Evolutionary conservation across 2,113 vertebrate species (phyloP).

Genomic region (Vicugna pacos): DNA sequence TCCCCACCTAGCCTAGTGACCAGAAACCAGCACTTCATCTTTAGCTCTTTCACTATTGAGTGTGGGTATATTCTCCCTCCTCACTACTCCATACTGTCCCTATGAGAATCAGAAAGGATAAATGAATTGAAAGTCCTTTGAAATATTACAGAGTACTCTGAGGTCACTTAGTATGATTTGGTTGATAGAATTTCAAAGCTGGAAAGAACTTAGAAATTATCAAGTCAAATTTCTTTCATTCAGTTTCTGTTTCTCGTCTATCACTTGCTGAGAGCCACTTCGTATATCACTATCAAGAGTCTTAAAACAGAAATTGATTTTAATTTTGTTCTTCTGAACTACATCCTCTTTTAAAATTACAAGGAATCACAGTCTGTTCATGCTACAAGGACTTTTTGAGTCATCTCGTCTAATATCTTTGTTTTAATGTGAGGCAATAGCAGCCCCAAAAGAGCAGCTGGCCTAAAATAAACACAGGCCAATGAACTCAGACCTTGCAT

Average conservation of each 20-base stretch:
- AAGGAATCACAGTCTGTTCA: background rate
- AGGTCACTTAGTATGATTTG: background rate
- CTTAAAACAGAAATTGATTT: background rate
- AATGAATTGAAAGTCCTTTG: conserved; percentile 29
- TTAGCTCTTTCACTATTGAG: background rate
- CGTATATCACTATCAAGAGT: background rate
- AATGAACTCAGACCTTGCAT: conserved; percentile 57
- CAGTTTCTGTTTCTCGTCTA: background rate
- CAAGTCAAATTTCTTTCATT: background rate
- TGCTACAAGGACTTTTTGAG: background rate
- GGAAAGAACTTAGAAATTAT: conserved; percentile 34
- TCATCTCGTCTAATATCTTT: background rate
- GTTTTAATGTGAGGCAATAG: conserved; percentile 36
- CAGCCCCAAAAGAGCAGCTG: background rate
- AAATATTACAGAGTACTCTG: conserved; percentile 11
- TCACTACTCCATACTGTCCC: background rate
- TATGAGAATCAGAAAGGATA: conserved; percentile 5
- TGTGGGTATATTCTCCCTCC: background rate
- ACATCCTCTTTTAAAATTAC: conserved; percentile 25
- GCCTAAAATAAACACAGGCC: conserved; percentile 42
- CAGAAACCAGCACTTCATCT: background rate
- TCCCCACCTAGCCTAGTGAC: background rate
- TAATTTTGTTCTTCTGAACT: conserved; percentile 30
- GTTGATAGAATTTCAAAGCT: conserved; percentile 43
- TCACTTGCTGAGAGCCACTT: background rate